These are phyloP conservation scores for Calephelis perditalis DNA, from an alignment of 2,888 invertebrate genomes.

Conservation along the genomic window DNA sequence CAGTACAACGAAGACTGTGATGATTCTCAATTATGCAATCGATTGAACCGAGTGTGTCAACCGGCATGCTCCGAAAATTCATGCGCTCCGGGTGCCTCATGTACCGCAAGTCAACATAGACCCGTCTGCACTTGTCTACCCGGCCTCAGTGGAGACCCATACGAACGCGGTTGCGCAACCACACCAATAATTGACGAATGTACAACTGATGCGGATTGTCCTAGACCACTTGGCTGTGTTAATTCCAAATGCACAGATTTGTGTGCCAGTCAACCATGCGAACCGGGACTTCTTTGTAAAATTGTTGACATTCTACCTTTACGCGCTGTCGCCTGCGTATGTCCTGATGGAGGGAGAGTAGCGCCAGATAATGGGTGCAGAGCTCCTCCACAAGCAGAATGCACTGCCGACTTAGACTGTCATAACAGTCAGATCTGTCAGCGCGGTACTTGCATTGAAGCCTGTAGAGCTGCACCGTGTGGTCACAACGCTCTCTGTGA, in stretches of 20 bases:
- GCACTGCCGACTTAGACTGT: conserved; percentile 87
- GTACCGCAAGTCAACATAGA: conserved; percentile 85
- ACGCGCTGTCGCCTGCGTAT: conserved; percentile 91
- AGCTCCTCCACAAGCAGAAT: conserved; percentile 79
- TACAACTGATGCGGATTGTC: conserved; percentile 86
- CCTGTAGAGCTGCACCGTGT: conserved; percentile 87
- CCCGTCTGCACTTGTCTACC: conserved; percentile 87
- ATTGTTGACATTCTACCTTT: conserved; percentile 88
- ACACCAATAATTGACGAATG: conserved; percentile 79
- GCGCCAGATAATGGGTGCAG: conserved; percentile 86
- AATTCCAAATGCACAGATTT: conserved; percentile 87
- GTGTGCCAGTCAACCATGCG: conserved; percentile 86
- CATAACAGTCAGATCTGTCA: conserved; percentile 85
- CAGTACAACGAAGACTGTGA: conserved; percentile 94
- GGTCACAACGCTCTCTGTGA: conserved; percentile 91
- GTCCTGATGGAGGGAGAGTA: conserved; percentile 88
- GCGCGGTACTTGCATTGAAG: conserved; percentile 86
- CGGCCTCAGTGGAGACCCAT: conserved; percentile 89
- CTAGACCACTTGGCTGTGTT: conserved; percentile 86
- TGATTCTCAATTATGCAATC: conserved; percentile 89
- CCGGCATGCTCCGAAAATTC: conserved; percentile 89
- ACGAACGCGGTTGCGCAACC: conserved; percentile 72
- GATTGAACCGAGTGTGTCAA: conserved; percentile 88
- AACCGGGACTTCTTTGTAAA: conserved; percentile 86
- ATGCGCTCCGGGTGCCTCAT: conserved; percentile 88